Conservation (phyloP, 2,888 invertebrate species). For the Margaritifera margaritifera region DNA sequence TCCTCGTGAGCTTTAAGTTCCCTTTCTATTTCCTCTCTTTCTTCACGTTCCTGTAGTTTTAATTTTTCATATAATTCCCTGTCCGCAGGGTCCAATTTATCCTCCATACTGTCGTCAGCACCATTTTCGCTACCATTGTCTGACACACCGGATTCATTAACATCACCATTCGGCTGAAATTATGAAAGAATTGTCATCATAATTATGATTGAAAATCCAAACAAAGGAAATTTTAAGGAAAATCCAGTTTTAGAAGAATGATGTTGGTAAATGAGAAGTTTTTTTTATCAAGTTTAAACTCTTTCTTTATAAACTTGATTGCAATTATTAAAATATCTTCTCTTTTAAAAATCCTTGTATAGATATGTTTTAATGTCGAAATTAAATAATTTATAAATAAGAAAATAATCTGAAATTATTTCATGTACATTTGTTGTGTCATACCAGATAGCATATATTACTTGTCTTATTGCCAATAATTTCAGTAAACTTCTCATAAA, state of each 20-base stretch:
- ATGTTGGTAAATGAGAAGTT: too few relatives aligned
- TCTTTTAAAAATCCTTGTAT: too few relatives aligned
- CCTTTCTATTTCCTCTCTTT: slow-evolving; percentile 71
- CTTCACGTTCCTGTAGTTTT: slow-evolving; percentile 71
- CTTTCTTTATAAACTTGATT: too few relatives aligned
- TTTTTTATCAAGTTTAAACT: too few relatives aligned
- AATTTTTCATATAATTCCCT: slow-evolving; percentile 68
- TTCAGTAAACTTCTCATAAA: slow-evolving; percentile 4
- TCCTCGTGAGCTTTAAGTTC: slow-evolving; percentile 72
- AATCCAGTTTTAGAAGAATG: not conserved
- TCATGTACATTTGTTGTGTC: too few relatives aligned
- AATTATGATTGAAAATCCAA: not conserved
- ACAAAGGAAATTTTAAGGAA: not conserved
- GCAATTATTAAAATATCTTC: too few relatives aligned
- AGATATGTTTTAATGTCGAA: too few relatives aligned
- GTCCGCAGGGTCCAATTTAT: slow-evolving; percentile 67
- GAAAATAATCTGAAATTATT: too few relatives aligned
- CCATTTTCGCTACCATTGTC: slow-evolving; percentile 48
- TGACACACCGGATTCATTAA: slow-evolving; percentile 53
- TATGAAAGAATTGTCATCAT: slow-evolving; percentile 12
- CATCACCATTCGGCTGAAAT: slow-evolving; percentile 66
- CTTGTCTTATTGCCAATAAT: slow-evolving; percentile 1
- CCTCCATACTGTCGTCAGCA: slow-evolving; percentile 44
- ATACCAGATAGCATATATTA: slow-evolving; percentile 6
- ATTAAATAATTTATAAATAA: too few relatives aligned